phyloP scores from a whole-genome alignment of 2,888 invertebrate genomes.

The Fragum fragum region DNA sequence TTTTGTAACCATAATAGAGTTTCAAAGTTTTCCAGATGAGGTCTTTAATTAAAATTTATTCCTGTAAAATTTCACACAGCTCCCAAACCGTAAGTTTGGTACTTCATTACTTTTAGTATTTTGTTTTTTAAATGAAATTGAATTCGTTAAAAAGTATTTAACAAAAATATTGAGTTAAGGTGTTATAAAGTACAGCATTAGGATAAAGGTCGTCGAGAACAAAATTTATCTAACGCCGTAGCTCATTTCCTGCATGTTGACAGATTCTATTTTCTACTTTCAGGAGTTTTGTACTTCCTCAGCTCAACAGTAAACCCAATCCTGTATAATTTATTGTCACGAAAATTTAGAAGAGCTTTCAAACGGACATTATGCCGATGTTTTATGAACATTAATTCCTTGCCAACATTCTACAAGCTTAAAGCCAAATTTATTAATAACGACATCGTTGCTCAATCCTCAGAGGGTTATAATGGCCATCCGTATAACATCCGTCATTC shows the following conservation, averaged over 20 bases:
- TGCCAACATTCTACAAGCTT: conserved; percentile 80
- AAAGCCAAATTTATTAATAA: conserved; percentile 73
- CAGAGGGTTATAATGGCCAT: conserved; percentile 43
- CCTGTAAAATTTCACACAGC: too few relatives aligned
- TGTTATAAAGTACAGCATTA: not conserved
- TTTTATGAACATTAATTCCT: conserved; percentile 73
- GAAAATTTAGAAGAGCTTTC: conserved; percentile 97
- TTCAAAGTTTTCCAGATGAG: too few relatives aligned
- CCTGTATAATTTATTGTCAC: conserved; percentile 97
- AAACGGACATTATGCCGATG: conserved; percentile 89
- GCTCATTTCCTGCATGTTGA: not conserved
- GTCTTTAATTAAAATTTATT: too few relatives aligned
- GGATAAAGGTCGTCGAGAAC: not conserved
- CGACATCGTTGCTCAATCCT: conserved; percentile 50
- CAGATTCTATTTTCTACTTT: conserved; percentile 43
- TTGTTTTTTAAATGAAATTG: too few relatives aligned
- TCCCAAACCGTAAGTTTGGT: too few relatives aligned
- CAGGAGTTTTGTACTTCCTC: conserved; percentile 95
- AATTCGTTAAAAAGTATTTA: too few relatives aligned
- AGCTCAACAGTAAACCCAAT: conserved; percentile 98
- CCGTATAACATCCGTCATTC: conserved; percentile 61
- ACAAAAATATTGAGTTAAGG: too few relatives aligned
- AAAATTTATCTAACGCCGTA: not conserved
- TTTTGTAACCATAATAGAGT: too few relatives aligned
- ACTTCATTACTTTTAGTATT: too few relatives aligned